Evolutionary conservation across 2,797 vertebrate species (phyloP).

Genomic region (Chromobotia macracanthus): DNA sequence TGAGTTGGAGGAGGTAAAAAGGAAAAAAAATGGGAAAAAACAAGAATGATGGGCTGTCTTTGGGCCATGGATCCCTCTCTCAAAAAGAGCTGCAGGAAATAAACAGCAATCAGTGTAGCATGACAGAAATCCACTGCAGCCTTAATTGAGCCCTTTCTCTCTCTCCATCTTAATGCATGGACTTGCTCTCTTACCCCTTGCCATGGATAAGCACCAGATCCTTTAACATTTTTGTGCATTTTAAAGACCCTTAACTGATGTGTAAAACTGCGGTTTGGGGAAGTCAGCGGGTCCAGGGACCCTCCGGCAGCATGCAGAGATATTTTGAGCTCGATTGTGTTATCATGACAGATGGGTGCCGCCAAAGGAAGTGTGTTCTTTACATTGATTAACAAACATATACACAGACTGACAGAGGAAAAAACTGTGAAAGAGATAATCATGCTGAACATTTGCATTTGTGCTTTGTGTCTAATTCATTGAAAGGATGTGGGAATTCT

Average conservation of each 20-base stretch:
- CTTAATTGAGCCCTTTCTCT: conserved; percentile 61
- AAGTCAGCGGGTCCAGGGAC: conserved; percentile 24
- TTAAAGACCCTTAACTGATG: conserved; percentile 44
- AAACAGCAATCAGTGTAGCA: conserved; percentile 67
- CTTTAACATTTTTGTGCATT: conserved; percentile 27
- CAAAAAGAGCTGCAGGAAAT: conserved; percentile 62
- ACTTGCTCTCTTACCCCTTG: conserved; percentile 37
- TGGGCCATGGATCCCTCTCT: conserved; percentile 48
- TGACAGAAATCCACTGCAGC: conserved; percentile 56
- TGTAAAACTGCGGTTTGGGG: conserved; percentile 34
- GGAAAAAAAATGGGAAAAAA: conserved; percentile 32
- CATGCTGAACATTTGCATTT: not conserved
- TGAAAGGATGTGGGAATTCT: not conserved
- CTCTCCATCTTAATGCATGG: conserved; percentile 52
- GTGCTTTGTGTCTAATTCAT: not conserved
- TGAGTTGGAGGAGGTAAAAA: conserved; percentile 21
- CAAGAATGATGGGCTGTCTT: conserved; percentile 50
- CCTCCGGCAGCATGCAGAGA: conserved; percentile 9
- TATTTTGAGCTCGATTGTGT: not conserved
- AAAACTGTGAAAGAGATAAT: not conserved
- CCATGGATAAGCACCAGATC: conserved; percentile 44
- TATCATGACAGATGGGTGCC: conserved; percentile 17
- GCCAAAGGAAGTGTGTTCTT: conserved; percentile 2
- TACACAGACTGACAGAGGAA: not conserved
- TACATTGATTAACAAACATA: not conserved